phyloP scores from a whole-genome alignment of 2,113 vertebrate species.

The Globicephala melas region DNA sequence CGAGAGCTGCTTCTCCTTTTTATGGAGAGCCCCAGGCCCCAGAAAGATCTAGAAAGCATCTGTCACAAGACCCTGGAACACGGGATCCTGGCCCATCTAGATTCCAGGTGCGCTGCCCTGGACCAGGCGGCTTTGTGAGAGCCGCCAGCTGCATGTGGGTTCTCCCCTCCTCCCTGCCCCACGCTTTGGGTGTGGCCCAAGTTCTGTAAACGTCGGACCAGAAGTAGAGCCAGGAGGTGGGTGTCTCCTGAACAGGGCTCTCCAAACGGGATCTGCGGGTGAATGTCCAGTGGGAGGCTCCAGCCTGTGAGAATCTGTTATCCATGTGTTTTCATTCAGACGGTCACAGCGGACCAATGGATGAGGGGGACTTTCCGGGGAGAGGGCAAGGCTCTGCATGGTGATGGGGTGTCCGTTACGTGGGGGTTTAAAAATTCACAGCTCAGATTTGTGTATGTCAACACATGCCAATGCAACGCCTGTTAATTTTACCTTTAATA shows the following conservation, averaged over 20 bases:
- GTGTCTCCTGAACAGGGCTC: not conserved
- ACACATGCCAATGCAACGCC: not conserved
- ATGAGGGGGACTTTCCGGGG: not conserved
- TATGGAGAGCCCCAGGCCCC: not conserved
- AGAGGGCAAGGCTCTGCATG: not conserved
- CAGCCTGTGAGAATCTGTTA: not conserved
- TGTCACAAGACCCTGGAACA: not conserved
- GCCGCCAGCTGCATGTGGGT: fast-evolving
- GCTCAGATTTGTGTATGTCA: not conserved
- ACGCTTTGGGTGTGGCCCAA: not conserved
- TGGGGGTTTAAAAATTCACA: not conserved
- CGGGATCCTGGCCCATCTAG: not conserved
- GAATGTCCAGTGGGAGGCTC: not conserved
- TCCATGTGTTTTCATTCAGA: not conserved
- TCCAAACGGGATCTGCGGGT: not conserved
- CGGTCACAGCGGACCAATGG: too few species aligned
- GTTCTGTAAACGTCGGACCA: not conserved
- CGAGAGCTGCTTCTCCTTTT: fast-evolving
- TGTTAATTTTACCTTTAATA: not conserved
- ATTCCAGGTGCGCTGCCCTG: not conserved
- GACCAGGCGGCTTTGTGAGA: not conserved
- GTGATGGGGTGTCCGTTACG: fast-evolving
- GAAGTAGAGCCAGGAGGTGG: not conserved
- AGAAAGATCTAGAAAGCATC: not conserved
- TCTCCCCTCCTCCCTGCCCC: not conserved